Conservation (phyloP, 2,113 vertebrate species). For the Antechinus flavipes region DNA sequence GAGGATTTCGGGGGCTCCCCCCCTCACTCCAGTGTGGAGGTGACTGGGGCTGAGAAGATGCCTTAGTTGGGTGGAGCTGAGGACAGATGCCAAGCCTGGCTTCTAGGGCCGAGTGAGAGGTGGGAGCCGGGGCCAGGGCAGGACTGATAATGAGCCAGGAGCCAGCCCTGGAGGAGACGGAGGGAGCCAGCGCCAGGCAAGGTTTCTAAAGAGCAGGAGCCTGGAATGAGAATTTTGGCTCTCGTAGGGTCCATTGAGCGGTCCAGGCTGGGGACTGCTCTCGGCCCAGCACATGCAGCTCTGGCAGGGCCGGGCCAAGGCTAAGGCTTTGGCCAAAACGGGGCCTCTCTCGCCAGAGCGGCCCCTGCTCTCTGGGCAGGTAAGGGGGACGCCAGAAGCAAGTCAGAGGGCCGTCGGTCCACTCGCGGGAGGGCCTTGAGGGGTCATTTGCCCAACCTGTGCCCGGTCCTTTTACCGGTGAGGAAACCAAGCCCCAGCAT, state of each 20-base stretch:
- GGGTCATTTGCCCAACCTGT: background rate
- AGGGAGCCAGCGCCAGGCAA: constrained; percentile 54
- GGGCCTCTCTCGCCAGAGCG: background rate
- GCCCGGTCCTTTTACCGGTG: background rate
- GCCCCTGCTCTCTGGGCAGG: background rate
- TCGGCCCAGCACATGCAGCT: constrained; percentile 42
- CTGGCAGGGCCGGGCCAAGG: constrained; percentile 31
- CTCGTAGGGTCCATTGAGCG: constrained; percentile 41
- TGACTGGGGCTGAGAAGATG: background rate
- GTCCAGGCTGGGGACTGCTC: constrained; percentile 58
- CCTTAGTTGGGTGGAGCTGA: constrained; percentile 36
- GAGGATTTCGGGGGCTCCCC: constrained; percentile 8
- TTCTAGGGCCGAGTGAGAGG: constrained; percentile 36
- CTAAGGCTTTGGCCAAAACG: constrained; percentile 39
- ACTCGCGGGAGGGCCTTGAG: background rate
- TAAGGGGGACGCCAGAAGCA: background rate
- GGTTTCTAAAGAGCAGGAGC: constrained; percentile 61
- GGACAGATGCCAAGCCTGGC: constrained; percentile 53
- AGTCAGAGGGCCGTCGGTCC: background rate
- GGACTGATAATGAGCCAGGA: constrained; percentile 57
- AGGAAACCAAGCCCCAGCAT: background rate
- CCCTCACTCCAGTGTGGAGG: constrained; percentile 6
- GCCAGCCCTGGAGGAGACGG: constrained; percentile 11
- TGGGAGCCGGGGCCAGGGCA: background rate
- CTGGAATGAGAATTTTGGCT: constrained; percentile 69